phyloP scores from a whole-genome alignment of 2,888 invertebrate species.

The Chironomus riparius region DNA sequence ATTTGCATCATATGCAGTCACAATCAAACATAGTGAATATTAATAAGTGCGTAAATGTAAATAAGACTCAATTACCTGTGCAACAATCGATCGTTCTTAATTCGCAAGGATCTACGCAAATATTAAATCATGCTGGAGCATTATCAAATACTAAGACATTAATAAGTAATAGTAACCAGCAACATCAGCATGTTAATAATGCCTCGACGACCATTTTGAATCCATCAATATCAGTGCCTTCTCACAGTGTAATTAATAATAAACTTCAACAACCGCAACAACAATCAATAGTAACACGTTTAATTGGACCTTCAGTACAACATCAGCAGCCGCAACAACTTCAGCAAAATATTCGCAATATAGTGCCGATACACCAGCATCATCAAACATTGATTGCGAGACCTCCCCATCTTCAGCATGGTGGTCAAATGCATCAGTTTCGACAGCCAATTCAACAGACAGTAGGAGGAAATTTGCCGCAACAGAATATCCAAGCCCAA shows the following conservation, averaged over 20 bases:
- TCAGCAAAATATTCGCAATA: conserved; percentile 6
- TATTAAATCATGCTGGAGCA: neutral
- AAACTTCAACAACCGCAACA: conserved; percentile 21
- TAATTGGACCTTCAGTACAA: conserved; percentile 27
- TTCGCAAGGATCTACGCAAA: no score
- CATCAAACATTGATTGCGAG: conserved; percentile 29
- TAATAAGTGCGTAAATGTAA: conserved; percentile 11
- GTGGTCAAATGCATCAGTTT: conserved; percentile 28
- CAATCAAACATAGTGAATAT: conserved; percentile 25
- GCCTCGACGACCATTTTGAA: conserved; percentile 14
- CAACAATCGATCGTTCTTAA: conserved; percentile 25
- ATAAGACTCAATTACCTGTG: conserved; percentile 31
- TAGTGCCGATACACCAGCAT: conserved; percentile 26
- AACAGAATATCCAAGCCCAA: conserved; percentile 7
- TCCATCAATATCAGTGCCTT: conserved; percentile 27
- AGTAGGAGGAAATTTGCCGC: neutral
- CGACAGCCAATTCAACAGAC: conserved; percentile 22
- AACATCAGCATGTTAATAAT: conserved; percentile 6
- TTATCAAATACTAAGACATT: neutral
- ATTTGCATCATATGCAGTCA: conserved; percentile 32
- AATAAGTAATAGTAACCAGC: neutral
- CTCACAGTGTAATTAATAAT: conserved; percentile 11
- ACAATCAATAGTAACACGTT: conserved; percentile 19
- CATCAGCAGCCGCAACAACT: conserved; percentile 14
- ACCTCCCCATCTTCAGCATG: conserved; percentile 32